Conservation (phyloP, 2,888 invertebrate species). For the Neoitamus cyanurus region DNA sequence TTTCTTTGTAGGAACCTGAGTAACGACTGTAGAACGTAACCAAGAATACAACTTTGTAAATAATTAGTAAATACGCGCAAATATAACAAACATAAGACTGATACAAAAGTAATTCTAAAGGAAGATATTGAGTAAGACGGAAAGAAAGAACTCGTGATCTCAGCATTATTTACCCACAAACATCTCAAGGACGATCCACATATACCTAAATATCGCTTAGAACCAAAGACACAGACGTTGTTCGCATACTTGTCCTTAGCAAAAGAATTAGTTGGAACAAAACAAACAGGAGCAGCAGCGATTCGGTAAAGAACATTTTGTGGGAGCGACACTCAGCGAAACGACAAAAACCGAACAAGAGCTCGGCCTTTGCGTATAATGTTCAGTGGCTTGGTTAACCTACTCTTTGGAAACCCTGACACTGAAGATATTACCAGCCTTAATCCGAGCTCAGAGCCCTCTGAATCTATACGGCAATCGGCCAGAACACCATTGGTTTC, state of each 20-base stretch:
- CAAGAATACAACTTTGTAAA: slow-evolving; percentile 32
- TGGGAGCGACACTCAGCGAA: slow-evolving; percentile 46
- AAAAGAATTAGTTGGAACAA: not conserved
- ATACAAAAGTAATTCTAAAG: slow-evolving; percentile 43
- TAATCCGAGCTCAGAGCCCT: slow-evolving; percentile 51
- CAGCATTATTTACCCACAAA: slow-evolving; percentile 22
- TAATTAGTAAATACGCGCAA: slow-evolving; percentile 47
- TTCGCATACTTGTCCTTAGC: not conserved
- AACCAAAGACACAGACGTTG: slow-evolving; percentile 43
- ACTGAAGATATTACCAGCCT: slow-evolving; percentile 55
- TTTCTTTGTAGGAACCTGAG: slow-evolving; percentile 50
- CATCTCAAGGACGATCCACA: not conserved
- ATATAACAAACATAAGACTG: slow-evolving; percentile 40
- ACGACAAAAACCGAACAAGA: not conserved
- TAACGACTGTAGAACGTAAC: slow-evolving; percentile 48
- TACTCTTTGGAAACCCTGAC: slow-evolving; percentile 67
- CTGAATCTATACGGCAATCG: slow-evolving; percentile 32
- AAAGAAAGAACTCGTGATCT: slow-evolving; percentile 34
- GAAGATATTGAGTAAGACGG: slow-evolving; percentile 21
- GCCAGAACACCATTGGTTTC: not conserved
- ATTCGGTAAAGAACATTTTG: slow-evolving; percentile 42
- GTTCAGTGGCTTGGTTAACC: slow-evolving; percentile 73
- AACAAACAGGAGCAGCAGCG: slow-evolving; percentile 1
- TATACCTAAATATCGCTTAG: not conserved
- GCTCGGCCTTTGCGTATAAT: slow-evolving; percentile 64